Base-by-base conservation (phyloP, 2,797 vertebrate genomes). In the Dromococcyx pavoninus region DNA sequence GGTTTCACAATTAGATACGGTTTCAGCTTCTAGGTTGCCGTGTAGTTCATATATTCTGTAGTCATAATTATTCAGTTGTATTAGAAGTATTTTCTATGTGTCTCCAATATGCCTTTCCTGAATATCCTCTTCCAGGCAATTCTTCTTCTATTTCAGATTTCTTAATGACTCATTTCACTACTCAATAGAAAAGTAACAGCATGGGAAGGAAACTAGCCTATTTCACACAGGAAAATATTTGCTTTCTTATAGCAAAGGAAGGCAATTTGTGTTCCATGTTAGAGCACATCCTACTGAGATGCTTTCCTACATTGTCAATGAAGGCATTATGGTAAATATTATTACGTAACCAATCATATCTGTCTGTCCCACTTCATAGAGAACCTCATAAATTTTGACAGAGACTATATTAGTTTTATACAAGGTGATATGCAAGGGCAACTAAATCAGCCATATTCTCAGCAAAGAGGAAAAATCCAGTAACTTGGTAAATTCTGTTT, bases 101-200 rank as follows among this genome's bases (percentile, higher is more conserved):
- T 48, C 28, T 60, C 44, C 17, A 64, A 53, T 48, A 43, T 8
- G 12, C 17, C 14, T 62, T 86, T 74, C 15, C 32, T 39, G 57
- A 65, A 72, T 73, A 61, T 65, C 18, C 32, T 80, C 39, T 75
- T 39, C 43, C 28, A 35, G 77, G 41, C 60, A 61, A 27, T 76
- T 75, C 39, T 18, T 70, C 46, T 88, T 76, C 51, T 24, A 57
- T 85, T 93, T 91, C 35, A 65, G 27, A 77, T 66, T 80, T 50
- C 61, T 89, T 90, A 56, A 70, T 56, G 74, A 76, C 33, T 87
- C 37, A 44, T 90, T 95, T 84, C 51, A 51, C n/a, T 43, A 43
- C 60, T 67, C 65, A 43, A 11, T 56, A 32, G 53, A 87, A 51
- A 60, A 64, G 17, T 48, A 54, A 66, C 54, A 37, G 35, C 35